Percentiles rank a stretch among this genome's conserved stretches.
Evolutionary conservation across 2,113 vertebrate genomes (phyloP).

Genomic region (Aldabrachelys gigantea): DNA sequence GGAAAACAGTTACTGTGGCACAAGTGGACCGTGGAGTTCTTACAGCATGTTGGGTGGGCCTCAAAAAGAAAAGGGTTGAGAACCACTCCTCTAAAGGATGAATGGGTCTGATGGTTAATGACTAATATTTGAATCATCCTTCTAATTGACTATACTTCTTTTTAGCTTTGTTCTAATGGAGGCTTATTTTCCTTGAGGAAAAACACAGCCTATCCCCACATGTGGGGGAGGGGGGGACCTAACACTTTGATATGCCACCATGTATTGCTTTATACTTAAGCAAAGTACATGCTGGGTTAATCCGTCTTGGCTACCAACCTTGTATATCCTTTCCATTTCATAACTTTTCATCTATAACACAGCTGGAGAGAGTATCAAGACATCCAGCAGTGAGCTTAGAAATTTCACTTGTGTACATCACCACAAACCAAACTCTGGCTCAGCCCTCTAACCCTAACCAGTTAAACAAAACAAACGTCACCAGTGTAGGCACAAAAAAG

Average conservation of each 20-base stretch:
- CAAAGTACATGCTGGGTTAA: neutral
- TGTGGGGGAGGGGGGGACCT: neutral
- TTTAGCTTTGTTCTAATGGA: too few species aligned
- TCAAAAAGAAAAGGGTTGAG: too few species aligned
- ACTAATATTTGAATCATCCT: neutral
- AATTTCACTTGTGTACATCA: neutral
- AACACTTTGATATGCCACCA: too few species aligned
- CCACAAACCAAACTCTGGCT: neutral
- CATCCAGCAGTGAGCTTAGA: neutral
- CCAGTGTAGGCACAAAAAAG: neutral
- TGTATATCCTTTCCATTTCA: fast-evolving
- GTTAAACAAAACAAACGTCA: neutral
- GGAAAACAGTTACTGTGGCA: too few species aligned
- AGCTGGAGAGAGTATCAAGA: neutral
- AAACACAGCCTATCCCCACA: neutral
- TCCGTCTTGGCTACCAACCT: neutral
- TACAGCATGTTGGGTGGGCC: too few species aligned
- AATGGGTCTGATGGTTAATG: neutral
- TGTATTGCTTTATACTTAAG: neutral
- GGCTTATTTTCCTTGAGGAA: neutral
- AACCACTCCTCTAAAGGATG: neutral
- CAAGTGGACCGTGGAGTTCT: too few species aligned
- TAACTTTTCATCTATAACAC: neutral
- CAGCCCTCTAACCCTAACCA: neutral
- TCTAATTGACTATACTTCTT: neutral